These are phyloP conservation scores for Omphaloscelis lunosa DNA, from an alignment of 2,888 invertebrate species.

Conservation along the genomic window DNA sequence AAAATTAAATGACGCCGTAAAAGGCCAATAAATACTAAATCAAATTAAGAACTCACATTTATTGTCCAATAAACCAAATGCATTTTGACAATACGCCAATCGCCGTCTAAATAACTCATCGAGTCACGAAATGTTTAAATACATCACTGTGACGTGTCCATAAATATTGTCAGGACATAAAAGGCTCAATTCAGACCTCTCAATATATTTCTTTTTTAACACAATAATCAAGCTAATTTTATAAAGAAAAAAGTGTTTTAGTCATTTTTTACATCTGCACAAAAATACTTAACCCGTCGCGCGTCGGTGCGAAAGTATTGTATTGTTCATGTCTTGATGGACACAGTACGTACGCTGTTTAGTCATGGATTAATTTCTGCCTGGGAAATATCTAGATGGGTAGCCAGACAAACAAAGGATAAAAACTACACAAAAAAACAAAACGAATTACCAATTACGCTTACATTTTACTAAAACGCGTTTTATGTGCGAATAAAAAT, in stretches of 20 bases:
- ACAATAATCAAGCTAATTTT: constrained; percentile 66
- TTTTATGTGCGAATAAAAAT: constrained; percentile 74
- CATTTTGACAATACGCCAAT: constrained; percentile 74
- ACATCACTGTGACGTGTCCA: constrained; percentile 72
- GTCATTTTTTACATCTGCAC: constrained; percentile 8
- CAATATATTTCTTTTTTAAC: constrained; percentile 55
- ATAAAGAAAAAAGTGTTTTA: constrained; percentile 57
- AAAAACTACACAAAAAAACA: constrained; percentile 71
- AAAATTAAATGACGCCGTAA: constrained; percentile 49
- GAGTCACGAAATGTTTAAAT: constrained; percentile 72
- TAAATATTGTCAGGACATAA: constrained; percentile 78
- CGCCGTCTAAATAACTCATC: constrained; percentile 75
- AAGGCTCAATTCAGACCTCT: constrained; percentile 65
- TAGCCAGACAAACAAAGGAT: constrained; percentile 71
- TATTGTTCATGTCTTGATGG: constrained; percentile 53
- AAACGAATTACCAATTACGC: constrained; percentile 79
- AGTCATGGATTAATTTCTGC: constrained; percentile 64
- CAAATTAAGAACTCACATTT: constrained; percentile 65
- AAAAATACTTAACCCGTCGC: constrained; percentile 15
- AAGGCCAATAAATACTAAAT: constrained; percentile 63
- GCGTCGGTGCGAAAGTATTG: constrained; percentile 28
- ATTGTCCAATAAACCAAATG: constrained; percentile 70
- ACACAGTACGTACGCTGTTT: constrained; percentile 53
- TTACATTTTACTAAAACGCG: constrained; percentile 71
- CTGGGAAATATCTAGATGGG: constrained; percentile 73